phyloP scores from a whole-genome alignment of 2,113 vertebrate species.

The Platanista minor region DNA sequence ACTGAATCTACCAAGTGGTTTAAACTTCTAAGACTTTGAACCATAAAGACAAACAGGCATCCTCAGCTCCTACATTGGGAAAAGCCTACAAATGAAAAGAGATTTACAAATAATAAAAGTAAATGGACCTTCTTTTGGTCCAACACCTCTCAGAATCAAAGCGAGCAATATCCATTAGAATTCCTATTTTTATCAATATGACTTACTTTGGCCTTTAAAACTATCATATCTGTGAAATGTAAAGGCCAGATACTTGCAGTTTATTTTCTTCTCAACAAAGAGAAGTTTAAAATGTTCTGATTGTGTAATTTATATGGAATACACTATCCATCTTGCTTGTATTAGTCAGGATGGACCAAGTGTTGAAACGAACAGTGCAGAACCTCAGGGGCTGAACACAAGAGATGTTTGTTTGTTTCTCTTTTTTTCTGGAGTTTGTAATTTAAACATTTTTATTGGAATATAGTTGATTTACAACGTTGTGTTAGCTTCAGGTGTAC shows the following conservation, averaged over 20 bases:
- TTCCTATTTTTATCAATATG: background rate
- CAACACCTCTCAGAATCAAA: background rate
- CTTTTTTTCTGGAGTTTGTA: background rate
- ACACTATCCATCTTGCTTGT: rapidly evolving
- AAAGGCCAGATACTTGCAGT: background rate
- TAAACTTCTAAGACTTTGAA: background rate
- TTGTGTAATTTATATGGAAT: background rate
- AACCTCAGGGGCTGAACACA: background rate
- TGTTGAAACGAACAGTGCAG: too few relatives aligned
- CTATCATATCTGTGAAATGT: background rate
- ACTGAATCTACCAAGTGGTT: background rate
- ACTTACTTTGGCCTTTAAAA: background rate
- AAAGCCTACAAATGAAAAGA: background rate
- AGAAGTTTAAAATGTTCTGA: background rate
- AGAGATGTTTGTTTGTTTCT: background rate
- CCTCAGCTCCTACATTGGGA: rapidly evolving
- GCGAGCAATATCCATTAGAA: background rate
- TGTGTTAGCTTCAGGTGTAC: background rate
- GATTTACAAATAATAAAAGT: background rate
- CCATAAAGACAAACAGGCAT: background rate
- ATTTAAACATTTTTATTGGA: background rate
- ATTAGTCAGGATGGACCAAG: background rate
- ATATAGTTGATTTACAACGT: background rate
- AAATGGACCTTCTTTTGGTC: background rate
- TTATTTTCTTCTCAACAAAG: background rate